Conservation (phyloP, 2,888 invertebrate species). For the Drosophila phalerata region DNA sequence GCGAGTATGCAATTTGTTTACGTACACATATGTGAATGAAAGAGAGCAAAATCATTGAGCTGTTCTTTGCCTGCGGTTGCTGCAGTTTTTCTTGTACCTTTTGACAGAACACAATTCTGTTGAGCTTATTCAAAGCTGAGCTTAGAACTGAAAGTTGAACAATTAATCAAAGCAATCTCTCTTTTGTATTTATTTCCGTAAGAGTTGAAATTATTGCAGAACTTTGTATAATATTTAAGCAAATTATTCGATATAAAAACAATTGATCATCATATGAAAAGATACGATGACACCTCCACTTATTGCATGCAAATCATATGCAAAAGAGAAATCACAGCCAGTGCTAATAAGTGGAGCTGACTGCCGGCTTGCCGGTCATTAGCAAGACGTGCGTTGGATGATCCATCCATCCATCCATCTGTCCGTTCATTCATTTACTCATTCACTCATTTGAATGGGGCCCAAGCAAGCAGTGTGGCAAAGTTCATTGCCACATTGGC, state of each 20-base stretch:
- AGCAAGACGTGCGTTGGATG: conserved; percentile 44
- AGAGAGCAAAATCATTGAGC: conserved; percentile 30
- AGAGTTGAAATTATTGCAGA: not conserved
- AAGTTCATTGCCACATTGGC: conserved; percentile 62
- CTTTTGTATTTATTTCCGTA: not conserved
- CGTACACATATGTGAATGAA: conserved; percentile 38
- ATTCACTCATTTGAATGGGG: conserved; percentile 15
- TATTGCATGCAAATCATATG: conserved; percentile 30
- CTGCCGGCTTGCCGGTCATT: conserved; percentile 38
- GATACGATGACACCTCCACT: conserved; percentile 33
- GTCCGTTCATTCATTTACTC: not conserved
- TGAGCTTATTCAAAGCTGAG: not conserved
- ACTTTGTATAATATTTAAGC: not conserved
- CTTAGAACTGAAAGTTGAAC: conserved; percentile 1
- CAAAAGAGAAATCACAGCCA: conserved; percentile 46
- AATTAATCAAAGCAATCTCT: not conserved
- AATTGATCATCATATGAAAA: conserved; percentile 11
- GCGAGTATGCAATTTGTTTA: conserved; percentile 56
- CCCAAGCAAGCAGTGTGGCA: conserved; percentile 33
- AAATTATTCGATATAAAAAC: conserved; percentile 13
- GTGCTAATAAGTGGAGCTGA: conserved; percentile 53
- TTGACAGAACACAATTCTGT: conserved; percentile 3
- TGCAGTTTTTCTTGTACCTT: not conserved
- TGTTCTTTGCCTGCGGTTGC: conserved; percentile 29
- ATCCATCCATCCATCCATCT: conserved; percentile 14